phyloP scores from a whole-genome alignment of 2,888 invertebrate genomes.

The Sarcophaga rosellei region DNA sequence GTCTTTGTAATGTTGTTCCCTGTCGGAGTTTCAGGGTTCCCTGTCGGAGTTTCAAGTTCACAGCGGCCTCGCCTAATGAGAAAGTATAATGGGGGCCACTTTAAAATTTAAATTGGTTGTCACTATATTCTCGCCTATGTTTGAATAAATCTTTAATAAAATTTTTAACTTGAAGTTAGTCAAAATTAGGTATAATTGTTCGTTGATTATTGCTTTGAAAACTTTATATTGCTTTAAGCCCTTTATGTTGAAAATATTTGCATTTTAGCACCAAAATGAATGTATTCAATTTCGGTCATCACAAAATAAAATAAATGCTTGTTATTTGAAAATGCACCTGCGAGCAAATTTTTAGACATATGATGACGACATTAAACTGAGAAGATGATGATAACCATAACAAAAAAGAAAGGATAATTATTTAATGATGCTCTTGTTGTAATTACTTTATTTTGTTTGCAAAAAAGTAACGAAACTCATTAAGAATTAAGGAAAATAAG shows the following conservation, averaged over 20 bases:
- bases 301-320: background rate
- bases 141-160: too few relatives aligned
- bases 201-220: background rate
- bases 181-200: background rate
- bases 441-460: background rate
- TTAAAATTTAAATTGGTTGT: too few relatives aligned
- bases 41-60: too few relatives aligned
- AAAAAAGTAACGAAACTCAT: background rate
- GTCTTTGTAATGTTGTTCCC: too few relatives aligned
- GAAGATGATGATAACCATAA: background rate
- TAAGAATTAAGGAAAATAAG: background rate
- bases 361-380: constrained; percentile 9
- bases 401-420: constrained; percentile 16
- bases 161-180: background rate
- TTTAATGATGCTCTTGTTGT: constrained; percentile 14
- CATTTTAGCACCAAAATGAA: too few relatives aligned
- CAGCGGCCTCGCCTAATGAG: too few relatives aligned
- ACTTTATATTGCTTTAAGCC: too few relatives aligned
- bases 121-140: too few relatives aligned
- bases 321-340: background rate
- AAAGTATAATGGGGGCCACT: too few relatives aligned
- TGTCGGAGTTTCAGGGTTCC: too few relatives aligned
- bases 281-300: too few relatives aligned
- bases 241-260: too few relatives aligned
- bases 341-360: constrained; percentile 17